Evolutionary conservation across 2,797 vertebrate species (phyloP), one percentile per base, ranked within the genome.

Genomic region (Emydoidea blandingii): DNA sequence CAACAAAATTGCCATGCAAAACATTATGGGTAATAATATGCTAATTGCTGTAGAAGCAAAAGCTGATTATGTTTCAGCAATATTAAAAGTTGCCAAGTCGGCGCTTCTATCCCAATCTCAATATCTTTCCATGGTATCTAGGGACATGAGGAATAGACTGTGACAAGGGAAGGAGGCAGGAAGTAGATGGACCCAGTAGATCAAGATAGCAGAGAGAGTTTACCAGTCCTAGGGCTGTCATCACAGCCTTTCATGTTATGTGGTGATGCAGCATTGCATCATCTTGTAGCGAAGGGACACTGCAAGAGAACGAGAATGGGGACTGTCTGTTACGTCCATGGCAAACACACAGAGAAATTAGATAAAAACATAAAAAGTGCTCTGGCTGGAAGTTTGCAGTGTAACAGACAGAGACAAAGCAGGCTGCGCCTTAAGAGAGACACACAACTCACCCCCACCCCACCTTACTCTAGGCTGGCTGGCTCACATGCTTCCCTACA

Each of bases 11-110:
- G 98, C 98, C 98, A 98, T 98, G 98, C 98, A 98, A 98, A 98
- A 98, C 98, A 98, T 98, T 98, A 98, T 97, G 97, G 97, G 98
- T 98, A 98, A 98, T 98, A 98, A 98, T 98, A 98, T 98, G 98
- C 98, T 98, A 98, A 98, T 98, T 98, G 98, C 98, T 96, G 96
- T 97, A 98, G 98, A 98, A 98, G 98, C 98, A 98, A 98, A 98
- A 98, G 98, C 98, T 98, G 98, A 98, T 98, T 98, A 98, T 98
- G 98, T 98, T 98, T 97, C 97, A 65, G 97, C 96, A 96, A 96
- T 96, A 98, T 97, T 97, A 96, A 97, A 98, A 98, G 98, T 98
- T 98, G 98, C 98, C 97, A 97, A 56, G 90, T 98, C 92, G 95
- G 98, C 93, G n/a, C 94, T 98, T 95, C 97, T 97, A 85, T 95